phyloP scores from a whole-genome alignment of 1,140 invertebrate species.

The Drosophila albomicans region DNA sequence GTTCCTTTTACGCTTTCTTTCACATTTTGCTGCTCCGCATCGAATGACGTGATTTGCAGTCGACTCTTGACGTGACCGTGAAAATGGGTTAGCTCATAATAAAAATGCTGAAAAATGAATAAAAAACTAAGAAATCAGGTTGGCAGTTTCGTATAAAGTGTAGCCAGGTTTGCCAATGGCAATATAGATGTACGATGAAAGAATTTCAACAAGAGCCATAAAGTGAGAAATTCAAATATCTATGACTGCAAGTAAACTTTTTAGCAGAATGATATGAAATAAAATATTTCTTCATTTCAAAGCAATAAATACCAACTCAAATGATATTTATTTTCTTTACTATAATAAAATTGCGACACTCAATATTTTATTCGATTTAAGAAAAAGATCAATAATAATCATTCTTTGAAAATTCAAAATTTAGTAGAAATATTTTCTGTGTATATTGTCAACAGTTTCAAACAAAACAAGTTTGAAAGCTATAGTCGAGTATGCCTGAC shows the following conservation, averaged over 20 bases:
- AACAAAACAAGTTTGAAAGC: too few species aligned
- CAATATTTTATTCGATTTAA: too few species aligned
- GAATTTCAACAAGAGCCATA: neutral
- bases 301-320: too few species aligned
- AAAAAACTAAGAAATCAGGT: slow-evolving; percentile 1
- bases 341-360: too few species aligned
- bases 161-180: slow-evolving; percentile 9
- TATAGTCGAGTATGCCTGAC: too few species aligned
- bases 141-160: slow-evolving; percentile 10
- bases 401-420: too few species aligned
- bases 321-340: too few species aligned
- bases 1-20: slow-evolving; percentile 30
- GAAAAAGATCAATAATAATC: too few species aligned
- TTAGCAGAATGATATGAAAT: too few species aligned
- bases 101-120: slow-evolving; percentile 5
- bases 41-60: slow-evolving; percentile 72
- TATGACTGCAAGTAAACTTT: neutral
- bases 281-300: too few species aligned
- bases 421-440: too few species aligned
- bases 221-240: neutral
- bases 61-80: slow-evolving; percentile 72
- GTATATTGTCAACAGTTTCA: too few species aligned
- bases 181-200: slow-evolving; percentile 20
- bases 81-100: slow-evolving; percentile 59
- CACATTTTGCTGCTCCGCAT: slow-evolving; percentile 28